Evolutionary conservation across 2,888 invertebrate genomes (phyloP), one percentile per base, ranked within the genome.

Genomic region (Acleris literana): DNA sequence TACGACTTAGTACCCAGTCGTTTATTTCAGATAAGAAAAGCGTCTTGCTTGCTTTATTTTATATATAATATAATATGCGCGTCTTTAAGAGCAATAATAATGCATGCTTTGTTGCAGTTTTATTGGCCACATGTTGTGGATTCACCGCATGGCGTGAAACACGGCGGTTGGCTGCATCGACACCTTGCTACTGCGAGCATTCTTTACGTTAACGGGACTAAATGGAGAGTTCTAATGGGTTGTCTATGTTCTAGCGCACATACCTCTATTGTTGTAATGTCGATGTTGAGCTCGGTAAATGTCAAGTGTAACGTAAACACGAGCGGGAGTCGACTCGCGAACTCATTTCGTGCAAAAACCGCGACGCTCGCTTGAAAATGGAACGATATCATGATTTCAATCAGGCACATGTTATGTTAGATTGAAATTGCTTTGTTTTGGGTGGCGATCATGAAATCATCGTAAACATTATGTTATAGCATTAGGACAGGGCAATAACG

Each of bases 91-190:
- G 3, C 6, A 33, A n/a, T 53, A 22, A 16, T 22, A 51, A 20
- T 20, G 20, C 22, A 22, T 16, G 22, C 13, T 7, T 16, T 25
- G 20, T 52, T 17, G n/a, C 17, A 18, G 43, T 25, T 25, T 4
- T 17, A 53, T 53, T 25, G 69, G 71, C 68, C 73, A 76, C 72
- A 74, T 76, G 75, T 65, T 69, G 71, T 68, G 60, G 64, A 69
- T 69, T 74, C 69, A 71, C 76, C 74, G 74, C 76, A 77, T 76
- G 76, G 68, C 70, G 64, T 74, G 62, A 68, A 71, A 70, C 68
- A 58, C 74, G 72, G 71, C 49, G 46, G 17, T 46, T 17, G 46
- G 46, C 7, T 46, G 46, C 17, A 46, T 46, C 46, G 46, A 17
- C n/a, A 39, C 33, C 33, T 33, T 33, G 33, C 33, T 29, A 43